Percentiles rank a stretch among this genome's conserved stretches.
phyloP scores from a whole-genome alignment of 2,113 vertebrate genomes.

The Neopipo cinnamomea region DNA sequence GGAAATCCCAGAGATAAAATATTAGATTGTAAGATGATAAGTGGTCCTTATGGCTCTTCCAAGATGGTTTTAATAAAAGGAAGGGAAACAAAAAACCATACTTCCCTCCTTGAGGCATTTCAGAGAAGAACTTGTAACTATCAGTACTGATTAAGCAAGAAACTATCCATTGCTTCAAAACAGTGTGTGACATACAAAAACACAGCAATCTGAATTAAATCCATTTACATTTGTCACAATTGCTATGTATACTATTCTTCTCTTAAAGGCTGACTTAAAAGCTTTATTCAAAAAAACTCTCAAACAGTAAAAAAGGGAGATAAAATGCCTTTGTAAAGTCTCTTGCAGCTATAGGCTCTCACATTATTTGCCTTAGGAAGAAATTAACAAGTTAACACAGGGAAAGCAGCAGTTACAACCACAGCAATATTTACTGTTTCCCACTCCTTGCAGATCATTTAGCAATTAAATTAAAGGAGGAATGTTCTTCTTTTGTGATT shows the following conservation, averaged over 20 bases:
- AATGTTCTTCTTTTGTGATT: background rate
- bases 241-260: background rate
- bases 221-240: background rate
- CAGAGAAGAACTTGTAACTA: background rate
- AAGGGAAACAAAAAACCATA: background rate
- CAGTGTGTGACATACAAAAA: background rate
- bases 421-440: background rate
- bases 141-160: background rate
- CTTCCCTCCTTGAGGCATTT: background rate
- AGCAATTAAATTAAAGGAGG: background rate
- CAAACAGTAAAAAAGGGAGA: background rate
- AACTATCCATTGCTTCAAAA: background rate
- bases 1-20: background rate
- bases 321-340: background rate
- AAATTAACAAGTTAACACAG: background rate
- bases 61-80: background rate
- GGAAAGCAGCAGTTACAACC: background rate
- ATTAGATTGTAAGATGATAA: background rate
- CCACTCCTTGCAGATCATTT: background rate
- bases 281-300: background rate
- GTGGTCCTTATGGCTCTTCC: background rate
- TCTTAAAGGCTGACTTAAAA: background rate
- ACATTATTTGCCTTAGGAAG: background rate
- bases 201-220: background rate
- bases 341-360: background rate